These are phyloP conservation scores for Hepsetus odoe DNA, from an alignment of 2,113 vertebrate genomes.

Conservation along the genomic window DNA sequence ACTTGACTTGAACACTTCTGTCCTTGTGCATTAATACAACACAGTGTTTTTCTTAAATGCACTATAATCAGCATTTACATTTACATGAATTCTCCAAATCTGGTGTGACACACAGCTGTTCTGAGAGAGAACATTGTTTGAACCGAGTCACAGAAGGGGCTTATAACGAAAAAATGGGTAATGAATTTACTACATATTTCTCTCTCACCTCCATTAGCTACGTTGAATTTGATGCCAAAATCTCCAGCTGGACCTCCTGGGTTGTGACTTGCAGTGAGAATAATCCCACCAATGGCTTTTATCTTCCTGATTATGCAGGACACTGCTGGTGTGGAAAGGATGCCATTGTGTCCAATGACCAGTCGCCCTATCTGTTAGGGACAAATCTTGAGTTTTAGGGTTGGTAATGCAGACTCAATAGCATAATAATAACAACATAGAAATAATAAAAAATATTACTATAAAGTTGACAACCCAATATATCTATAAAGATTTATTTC, in stretches of 20 bases:
- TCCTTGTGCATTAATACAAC: no score
- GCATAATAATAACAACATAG: conserved; percentile 9
- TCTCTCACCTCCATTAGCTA: conserved; percentile 91
- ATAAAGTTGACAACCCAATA: not conserved
- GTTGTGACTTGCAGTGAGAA: conserved; percentile 95
- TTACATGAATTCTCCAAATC: no score
- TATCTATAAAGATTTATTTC: not conserved
- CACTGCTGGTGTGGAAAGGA: conserved; percentile 95
- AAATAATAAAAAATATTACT: not conserved
- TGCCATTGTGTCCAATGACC: conserved; percentile 95
- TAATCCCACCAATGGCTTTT: conserved; percentile 96
- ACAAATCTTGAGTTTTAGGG: not conserved
- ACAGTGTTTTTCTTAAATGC: no score
- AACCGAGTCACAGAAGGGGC: no score
- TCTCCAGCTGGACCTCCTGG: conserved; percentile 93
- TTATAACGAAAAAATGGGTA: no score
- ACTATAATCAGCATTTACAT: no score
- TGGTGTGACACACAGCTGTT: no score
- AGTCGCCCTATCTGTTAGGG: conserved; percentile 89
- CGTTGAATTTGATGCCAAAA: conserved; percentile 97
- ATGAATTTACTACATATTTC: no score
- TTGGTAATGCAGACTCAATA: not conserved
- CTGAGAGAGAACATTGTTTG: no score
- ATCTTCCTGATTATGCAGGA: conserved; percentile 98
- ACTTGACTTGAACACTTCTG: no score